Percentiles rank a stretch among this genome's conserved stretches.
Conservation (phyloP, 2,888 invertebrate genomes). For the Drosophila sordidula region DNA sequence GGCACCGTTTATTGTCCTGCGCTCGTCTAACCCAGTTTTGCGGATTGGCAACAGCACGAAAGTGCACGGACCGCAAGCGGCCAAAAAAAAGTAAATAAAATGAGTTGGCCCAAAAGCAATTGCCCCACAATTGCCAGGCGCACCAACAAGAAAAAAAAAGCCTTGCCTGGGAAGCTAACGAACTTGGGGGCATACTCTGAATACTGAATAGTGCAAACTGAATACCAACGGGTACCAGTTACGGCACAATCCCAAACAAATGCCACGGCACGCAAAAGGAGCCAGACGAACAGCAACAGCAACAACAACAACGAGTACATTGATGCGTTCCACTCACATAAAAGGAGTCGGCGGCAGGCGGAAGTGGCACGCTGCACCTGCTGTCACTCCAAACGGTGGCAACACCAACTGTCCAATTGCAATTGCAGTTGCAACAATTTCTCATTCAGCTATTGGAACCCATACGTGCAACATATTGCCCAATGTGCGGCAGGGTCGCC, state of each 20-base stretch:
- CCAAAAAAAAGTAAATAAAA: constrained; percentile 28
- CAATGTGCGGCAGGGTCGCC: constrained; percentile 24
- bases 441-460: constrained; percentile 35
- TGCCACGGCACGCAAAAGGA: constrained; percentile 50
- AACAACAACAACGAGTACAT: constrained; percentile 8
- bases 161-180: constrained; percentile 62
- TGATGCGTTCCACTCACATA: constrained; percentile 40
- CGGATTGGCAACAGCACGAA: constrained; percentile 18
- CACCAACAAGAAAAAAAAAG: constrained; percentile 7
- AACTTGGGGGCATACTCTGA: constrained; percentile 70
- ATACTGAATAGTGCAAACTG: constrained; percentile 24
- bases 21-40: constrained; percentile 34
- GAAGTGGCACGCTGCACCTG: constrained; percentile 65
- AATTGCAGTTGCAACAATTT: constrained; percentile 73
- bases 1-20: constrained; percentile 21
- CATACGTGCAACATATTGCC: constrained; percentile 30
- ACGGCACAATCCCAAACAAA: constrained; percentile 52
- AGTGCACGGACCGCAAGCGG: constrained; percentile 37
- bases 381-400: constrained; percentile 28
- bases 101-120: constrained; percentile 59
- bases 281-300: constrained; percentile 35
- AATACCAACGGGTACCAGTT: constrained; percentile 80
- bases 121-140: constrained; percentile 63
- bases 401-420: constrained; percentile 51
- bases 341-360: constrained; percentile 48